Conservation (phyloP, 2,888 invertebrate species). For the Ormyrus labotus region DNA sequence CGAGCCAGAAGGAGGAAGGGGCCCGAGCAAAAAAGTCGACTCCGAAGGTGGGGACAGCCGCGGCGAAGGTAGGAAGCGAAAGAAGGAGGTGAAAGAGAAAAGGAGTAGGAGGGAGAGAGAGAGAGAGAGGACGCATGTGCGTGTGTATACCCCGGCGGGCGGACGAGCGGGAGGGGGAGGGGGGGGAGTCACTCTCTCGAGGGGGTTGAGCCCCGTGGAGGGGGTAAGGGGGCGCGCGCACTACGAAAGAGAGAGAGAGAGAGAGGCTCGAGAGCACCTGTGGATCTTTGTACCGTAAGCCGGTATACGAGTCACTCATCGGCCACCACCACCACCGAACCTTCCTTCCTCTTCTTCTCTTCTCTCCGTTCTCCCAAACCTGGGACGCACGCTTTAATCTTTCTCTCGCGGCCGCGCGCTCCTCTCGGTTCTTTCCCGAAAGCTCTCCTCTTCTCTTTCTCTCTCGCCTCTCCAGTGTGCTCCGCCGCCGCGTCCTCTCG, state of each 20-base stretch:
- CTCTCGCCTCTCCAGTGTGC: too few relatives aligned
- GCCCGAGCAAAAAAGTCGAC: not conserved
- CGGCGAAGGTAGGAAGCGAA: conserved; percentile 47
- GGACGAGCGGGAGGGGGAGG: conserved; percentile 49
- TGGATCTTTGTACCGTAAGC: conserved; percentile 72
- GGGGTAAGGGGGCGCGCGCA: conserved; percentile 66
- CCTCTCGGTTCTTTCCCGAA: too few relatives aligned
- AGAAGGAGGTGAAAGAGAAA: conserved; percentile 53
- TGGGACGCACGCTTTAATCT: conserved; percentile 13
- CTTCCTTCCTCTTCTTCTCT: conserved; percentile 26
- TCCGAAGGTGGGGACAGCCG: conserved; percentile 7
- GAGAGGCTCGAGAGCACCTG: conserved; percentile 71
- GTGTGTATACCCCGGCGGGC: conserved; percentile 52
- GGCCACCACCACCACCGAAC: conserved; percentile 74
- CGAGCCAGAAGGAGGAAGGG: not conserved
- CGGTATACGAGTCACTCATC: conserved; percentile 73
- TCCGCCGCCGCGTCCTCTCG: too few relatives aligned
- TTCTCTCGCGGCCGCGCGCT: too few relatives aligned
- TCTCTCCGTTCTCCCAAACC: conserved; percentile 27
- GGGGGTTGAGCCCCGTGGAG: conserved; percentile 55
- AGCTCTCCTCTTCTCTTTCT: not conserved
- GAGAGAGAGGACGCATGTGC: conserved; percentile 61
- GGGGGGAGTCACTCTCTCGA: conserved; percentile 55
- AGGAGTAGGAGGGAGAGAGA: conserved; percentile 48
- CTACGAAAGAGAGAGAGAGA: conserved; percentile 64